Evolutionary conservation across 2,797 vertebrate species (phyloP).

Genomic region (Centropyge bicolor): DNA sequence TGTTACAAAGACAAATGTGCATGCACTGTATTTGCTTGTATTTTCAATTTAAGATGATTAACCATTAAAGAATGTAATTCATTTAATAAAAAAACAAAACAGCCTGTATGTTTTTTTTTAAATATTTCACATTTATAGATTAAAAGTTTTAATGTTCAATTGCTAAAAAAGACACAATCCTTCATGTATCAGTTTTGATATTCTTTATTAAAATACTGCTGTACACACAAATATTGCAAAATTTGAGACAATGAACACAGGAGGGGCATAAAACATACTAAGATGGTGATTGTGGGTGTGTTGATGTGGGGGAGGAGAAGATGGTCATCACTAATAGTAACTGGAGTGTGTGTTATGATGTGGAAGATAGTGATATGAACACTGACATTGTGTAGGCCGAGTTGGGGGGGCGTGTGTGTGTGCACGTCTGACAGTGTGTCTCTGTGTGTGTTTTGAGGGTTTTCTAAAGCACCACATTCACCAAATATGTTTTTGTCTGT

Average conservation of each 20-base stretch:
- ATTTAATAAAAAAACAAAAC: not conserved
- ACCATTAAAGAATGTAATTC: not conserved
- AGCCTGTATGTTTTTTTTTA: not conserved
- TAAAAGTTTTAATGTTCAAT: not conserved
- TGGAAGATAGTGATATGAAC: slow-evolving; percentile 69
- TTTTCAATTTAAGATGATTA: not conserved
- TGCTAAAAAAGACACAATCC: not conserved
- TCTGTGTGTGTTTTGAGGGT: slow-evolving; percentile 44
- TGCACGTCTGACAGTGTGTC: slow-evolving; percentile 42
- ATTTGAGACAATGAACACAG: slow-evolving; percentile 93
- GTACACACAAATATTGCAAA: slow-evolving; percentile 96
- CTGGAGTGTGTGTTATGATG: slow-evolving; percentile 72
- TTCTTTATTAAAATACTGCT: slow-evolving; percentile 99
- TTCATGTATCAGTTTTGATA: slow-evolving; percentile 84
- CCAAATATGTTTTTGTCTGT: slow-evolving; percentile 74
- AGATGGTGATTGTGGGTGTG: slow-evolving; percentile 82
- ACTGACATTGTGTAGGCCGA: slow-evolving; percentile 59
- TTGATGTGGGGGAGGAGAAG: slow-evolving; percentile 55
- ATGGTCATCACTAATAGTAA: slow-evolving; percentile 80
- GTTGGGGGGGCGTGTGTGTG: slow-evolving; percentile 27
- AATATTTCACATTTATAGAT: not conserved
- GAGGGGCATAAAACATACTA: slow-evolving; percentile 86
- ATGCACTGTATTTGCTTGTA: not conserved
- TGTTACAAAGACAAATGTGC: not conserved
- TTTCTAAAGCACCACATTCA: slow-evolving; percentile 87